phyloP scores from a whole-genome alignment of 2,113 vertebrate genomes.

The Cygnus buccinator region DNA sequence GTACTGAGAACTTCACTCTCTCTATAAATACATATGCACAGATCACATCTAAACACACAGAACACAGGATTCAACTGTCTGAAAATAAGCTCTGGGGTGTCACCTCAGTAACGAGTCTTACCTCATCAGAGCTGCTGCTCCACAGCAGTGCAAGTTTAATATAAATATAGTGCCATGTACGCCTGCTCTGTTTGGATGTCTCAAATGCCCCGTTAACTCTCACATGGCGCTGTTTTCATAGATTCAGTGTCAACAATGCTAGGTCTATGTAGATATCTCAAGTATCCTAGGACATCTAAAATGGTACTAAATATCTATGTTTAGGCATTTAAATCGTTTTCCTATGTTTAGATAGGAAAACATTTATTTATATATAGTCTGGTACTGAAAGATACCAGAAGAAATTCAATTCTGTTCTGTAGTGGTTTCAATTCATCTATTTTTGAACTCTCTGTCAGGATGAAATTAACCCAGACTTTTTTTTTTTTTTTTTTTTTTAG shows the following conservation, averaged over 20 bases:
- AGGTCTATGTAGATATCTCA: background rate
- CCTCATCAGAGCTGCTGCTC: background rate
- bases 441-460: background rate
- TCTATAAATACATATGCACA: background rate
- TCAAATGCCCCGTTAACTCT: rapidly evolving
- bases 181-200: background rate
- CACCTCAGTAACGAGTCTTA: background rate
- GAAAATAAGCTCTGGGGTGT: background rate
- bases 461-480: background rate
- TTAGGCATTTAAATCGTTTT: background rate
- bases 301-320: background rate
- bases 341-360: background rate
- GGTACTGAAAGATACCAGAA: background rate
- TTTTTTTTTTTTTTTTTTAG: background rate
- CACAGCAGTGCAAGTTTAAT: background rate
- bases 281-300: background rate
- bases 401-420: background rate
- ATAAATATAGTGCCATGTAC: background rate
- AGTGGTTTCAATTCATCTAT: background rate
- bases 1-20: background rate
- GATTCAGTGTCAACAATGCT: background rate
- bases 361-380: background rate
- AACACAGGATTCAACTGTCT: background rate
- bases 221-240: background rate
- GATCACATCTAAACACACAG: background rate